A percentile compares a stretch with the other conserved stretches of the same genome.
These are phyloP conservation scores for Octopus bimaculoides DNA, from an alignment of 1,140 invertebrate genomes.

Conservation along the genomic window DNA sequence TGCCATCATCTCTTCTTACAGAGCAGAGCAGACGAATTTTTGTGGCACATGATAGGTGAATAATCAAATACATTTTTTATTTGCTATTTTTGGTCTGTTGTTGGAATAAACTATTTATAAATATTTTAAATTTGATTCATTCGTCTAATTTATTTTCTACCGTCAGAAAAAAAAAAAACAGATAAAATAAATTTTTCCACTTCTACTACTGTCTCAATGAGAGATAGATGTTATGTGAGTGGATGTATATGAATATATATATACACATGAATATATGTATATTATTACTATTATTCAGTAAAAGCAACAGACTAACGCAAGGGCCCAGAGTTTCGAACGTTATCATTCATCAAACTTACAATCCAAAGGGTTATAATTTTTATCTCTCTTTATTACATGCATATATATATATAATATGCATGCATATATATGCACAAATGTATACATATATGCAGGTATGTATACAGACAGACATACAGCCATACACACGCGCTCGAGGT, in stretches of 20 bases:
- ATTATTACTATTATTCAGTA: not conserved
- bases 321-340: not conserved
- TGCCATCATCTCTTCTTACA: too few species aligned
- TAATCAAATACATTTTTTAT: too few species aligned
- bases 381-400: not conserved
- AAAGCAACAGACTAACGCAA: not conserved
- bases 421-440: not conserved
- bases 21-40: too few species aligned
- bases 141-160: too few species aligned
- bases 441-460: not conserved
- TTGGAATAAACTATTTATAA: too few species aligned
- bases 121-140: too few species aligned
- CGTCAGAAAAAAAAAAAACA: too few species aligned
- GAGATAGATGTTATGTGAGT: not conserved
- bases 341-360: not conserved
- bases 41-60: too few species aligned
- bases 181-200: too few species aligned
- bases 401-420: not conserved
- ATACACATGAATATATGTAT: not conserved
- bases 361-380: not conserved
- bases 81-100: too few species aligned
- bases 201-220: too few species aligned
- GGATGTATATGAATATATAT: not conserved
- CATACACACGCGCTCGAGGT: not conserved
- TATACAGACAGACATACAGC: not conserved